These are phyloP conservation scores for Hypotaenidia philippensis DNA, from an alignment of 2,797 vertebrate species.

Conservation along the genomic window DNA sequence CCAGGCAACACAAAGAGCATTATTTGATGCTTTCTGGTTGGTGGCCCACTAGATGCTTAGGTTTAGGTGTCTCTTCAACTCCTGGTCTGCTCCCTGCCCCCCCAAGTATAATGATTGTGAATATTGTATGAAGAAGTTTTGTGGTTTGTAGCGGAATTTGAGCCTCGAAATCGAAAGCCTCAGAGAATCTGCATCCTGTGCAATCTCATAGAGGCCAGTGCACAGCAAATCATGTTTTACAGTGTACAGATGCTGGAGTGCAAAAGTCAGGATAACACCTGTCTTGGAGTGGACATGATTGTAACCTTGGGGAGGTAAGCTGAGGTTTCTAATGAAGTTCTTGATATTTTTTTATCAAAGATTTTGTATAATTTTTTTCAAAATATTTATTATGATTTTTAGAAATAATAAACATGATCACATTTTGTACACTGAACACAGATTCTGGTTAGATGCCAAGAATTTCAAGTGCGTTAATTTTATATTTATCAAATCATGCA, in stretches of 20 bases:
- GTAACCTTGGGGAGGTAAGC: not conserved
- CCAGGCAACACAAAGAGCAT: not conserved
- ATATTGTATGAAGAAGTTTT: not conserved
- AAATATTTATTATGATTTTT: not conserved
- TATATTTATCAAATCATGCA: not conserved
- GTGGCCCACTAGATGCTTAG: not conserved
- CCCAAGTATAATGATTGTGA: not conserved
- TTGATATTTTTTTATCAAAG: not conserved
- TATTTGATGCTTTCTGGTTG: not conserved
- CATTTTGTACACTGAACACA: not conserved
- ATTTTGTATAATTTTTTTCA: not conserved
- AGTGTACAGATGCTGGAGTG: not conserved
- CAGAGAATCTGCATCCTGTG: not conserved
- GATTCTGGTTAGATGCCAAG: not conserved
- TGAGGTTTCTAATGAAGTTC: not conserved
- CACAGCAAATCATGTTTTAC: not conserved
- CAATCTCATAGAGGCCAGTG: not conserved
- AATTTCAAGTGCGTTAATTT: not conserved
- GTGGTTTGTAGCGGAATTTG: not conserved
- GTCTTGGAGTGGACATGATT: accelerated
- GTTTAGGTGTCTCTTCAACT: not conserved
- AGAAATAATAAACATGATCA: not conserved
- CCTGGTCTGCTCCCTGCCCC: not conserved
- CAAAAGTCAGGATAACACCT: not conserved
- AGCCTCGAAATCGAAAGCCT: not conserved